Evolutionary conservation across 2,797 vertebrate genomes (phyloP).

Genomic region (Capromys pilorides): DNA sequence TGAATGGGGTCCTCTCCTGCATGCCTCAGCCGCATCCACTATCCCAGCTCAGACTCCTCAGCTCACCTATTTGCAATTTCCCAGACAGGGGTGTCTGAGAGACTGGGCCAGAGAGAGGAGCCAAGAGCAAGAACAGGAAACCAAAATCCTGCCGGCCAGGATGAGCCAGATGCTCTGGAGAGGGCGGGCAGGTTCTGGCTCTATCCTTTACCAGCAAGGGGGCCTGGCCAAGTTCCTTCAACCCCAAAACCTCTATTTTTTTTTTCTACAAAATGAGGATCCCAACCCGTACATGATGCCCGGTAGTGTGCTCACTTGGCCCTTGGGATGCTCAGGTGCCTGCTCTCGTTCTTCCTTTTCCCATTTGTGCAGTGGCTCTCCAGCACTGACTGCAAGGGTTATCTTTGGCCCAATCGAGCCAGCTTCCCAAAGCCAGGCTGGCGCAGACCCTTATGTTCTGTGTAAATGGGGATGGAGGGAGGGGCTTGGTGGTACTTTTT

Average conservation of each 20-base stretch:
- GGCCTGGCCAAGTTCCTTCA: background rate
- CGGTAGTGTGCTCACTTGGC: fast-evolving
- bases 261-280: background rate
- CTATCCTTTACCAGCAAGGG: background rate
- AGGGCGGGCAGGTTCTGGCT: background rate
- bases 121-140: background rate
- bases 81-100: background rate
- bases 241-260: background rate
- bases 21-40: fast-evolving
- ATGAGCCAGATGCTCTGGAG: background rate
- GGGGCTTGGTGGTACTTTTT: background rate
- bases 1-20: background rate
- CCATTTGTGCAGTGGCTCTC: background rate
- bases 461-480: background rate
- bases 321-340: background rate
- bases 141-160: background rate
- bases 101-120: background rate
- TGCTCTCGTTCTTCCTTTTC: background rate
- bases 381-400: background rate
- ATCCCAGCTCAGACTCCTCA: background rate
- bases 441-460: background rate
- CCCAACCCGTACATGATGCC: fast-evolving
- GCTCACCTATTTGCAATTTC: background rate
- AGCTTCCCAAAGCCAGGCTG: background rate
- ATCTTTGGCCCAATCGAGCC: fast-evolving